Conservation (phyloP, 2,113 vertebrate species). For the Rutilus rutilus region DNA sequence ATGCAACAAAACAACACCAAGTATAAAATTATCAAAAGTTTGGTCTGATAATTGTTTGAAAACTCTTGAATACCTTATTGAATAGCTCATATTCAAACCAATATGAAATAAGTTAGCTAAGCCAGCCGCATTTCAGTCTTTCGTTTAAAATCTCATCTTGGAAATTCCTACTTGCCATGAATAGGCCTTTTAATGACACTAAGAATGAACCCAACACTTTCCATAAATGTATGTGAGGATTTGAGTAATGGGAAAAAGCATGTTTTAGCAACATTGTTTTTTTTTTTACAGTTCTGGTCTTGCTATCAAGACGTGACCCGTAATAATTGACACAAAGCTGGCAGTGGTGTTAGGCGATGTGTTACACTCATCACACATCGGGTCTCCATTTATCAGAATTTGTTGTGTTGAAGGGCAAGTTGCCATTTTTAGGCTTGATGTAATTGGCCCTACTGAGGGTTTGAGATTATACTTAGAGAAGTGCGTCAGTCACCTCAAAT, state of each 20-base stretch:
- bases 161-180: not conserved
- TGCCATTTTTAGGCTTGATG: slow-evolving; percentile 66
- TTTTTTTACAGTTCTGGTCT: not conserved
- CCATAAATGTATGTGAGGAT: not conserved
- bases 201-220: not conserved
- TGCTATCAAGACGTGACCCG: slow-evolving; percentile 19
- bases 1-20: not conserved
- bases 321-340: slow-evolving; percentile 12
- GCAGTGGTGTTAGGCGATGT: not conserved
- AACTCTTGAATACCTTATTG: not conserved
- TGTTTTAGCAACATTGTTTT: not conserved
- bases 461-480: slow-evolving; percentile 50
- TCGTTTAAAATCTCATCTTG: not conserved
- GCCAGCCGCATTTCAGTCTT: not conserved
- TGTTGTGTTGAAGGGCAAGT: slow-evolving; percentile 60
- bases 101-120: not conserved
- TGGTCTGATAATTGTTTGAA: not conserved
- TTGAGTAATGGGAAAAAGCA: not conserved
- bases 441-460: slow-evolving; percentile 49
- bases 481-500: not conserved
- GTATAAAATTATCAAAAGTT: not conserved
- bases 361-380: slow-evolving; percentile 57
- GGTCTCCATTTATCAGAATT: slow-evolving; percentile 63
- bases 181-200: not conserved
- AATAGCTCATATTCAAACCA: not conserved